Conservation (phyloP, 2,797 vertebrate genomes). For the Odontamblyopus lacepedii region DNA sequence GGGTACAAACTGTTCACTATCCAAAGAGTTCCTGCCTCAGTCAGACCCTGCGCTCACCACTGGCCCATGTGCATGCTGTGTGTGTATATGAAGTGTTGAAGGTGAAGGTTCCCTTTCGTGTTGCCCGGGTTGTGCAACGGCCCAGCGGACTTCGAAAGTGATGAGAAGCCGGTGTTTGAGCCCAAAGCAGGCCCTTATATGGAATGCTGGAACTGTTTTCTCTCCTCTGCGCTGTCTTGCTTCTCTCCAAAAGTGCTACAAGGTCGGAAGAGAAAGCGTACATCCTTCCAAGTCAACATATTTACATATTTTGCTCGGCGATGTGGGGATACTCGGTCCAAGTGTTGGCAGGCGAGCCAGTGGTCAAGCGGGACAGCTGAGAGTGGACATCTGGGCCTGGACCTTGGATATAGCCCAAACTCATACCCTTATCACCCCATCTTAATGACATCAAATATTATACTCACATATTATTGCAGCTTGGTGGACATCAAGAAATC, state of each 20-base stretch:
- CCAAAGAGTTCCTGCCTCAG: constrained; percentile 42
- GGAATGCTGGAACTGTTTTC: constrained; percentile 79
- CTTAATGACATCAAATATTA: constrained; percentile 46
- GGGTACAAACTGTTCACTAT: constrained; percentile 28
- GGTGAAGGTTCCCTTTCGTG: constrained; percentile 64
- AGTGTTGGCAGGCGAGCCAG: constrained; percentile 70
- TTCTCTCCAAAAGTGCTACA: constrained; percentile 73
- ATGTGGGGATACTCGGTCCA: constrained; percentile 71
- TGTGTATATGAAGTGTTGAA: constrained; percentile 51
- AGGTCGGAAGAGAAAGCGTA: constrained; percentile 75
- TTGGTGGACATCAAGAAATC: constrained; percentile 49
- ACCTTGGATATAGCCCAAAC: constrained; percentile 47
- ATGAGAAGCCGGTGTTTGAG: constrained; percentile 79
- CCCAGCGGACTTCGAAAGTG: constrained; percentile 75
- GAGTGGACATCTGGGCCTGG: constrained; percentile 70
- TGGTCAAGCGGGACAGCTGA: constrained; percentile 72
- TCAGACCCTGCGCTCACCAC: constrained; percentile 40
- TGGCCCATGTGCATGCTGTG: constrained; percentile 24
- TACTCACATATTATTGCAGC: constrained; percentile 44
- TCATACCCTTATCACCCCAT: constrained; percentile 52
- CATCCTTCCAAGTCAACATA: constrained; percentile 84
- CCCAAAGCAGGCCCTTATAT: constrained; percentile 83
- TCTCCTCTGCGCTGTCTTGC: constrained; percentile 74
- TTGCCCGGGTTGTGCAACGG: constrained; percentile 68
- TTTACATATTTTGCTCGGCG: constrained; percentile 81